Evolutionary conservation across 2,113 vertebrate genomes (phyloP).

Genomic region (Ceyx margarethae): DNA sequence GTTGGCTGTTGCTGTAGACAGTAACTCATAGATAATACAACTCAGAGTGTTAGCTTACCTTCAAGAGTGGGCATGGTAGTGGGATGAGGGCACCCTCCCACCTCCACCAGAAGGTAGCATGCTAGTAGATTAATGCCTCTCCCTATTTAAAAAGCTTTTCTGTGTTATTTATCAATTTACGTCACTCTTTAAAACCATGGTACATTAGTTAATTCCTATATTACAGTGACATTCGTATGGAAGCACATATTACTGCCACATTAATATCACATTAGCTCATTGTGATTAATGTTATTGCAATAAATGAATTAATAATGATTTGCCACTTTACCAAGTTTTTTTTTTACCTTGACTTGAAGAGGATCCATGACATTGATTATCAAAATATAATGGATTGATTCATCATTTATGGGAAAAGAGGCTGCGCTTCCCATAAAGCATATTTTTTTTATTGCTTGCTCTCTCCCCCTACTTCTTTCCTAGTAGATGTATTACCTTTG

Average conservation of each 20-base stretch:
- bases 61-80: neutral
- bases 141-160: constrained; percentile 57
- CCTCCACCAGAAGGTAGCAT: neutral
- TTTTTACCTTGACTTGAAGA: constrained; percentile 69
- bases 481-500: constrained; percentile 72
- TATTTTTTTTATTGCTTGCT: neutral
- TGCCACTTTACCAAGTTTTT: constrained; percentile 60
- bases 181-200: constrained; percentile 37
- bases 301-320: constrained; percentile 83
- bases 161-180: constrained; percentile 63
- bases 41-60: constrained; percentile 8
- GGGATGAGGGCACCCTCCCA: constrained; percentile 27
- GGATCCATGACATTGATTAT: constrained; percentile 79
- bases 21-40: constrained; percentile 50
- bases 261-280: constrained; percentile 79
- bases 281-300: constrained; percentile 72
- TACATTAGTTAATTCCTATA: constrained; percentile 68
- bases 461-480: neutral
- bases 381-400: constrained; percentile 80
- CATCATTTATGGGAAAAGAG: constrained; percentile 81
- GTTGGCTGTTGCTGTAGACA: constrained; percentile 41
- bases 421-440: constrained; percentile 77
- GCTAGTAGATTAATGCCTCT: constrained; percentile 40
- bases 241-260: constrained; percentile 71
- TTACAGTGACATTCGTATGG: constrained; percentile 68